These are phyloP conservation scores for Anticlea derivata DNA, from an alignment of 2,888 invertebrate genomes.

Conservation along the genomic window DNA sequence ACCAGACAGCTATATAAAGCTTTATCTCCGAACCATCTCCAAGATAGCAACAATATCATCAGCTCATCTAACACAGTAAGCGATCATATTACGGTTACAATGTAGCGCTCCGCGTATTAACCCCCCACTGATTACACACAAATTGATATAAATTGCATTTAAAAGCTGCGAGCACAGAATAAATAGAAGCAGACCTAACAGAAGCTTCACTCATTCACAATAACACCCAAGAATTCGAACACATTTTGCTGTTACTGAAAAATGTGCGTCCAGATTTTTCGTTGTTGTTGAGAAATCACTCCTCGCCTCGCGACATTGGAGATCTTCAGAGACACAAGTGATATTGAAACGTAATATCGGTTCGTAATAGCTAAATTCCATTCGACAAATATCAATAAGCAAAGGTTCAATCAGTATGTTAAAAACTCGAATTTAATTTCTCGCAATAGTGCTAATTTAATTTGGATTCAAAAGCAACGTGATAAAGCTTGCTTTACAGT, in stretches of 20 bases:
- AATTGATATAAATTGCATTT: slow-evolving; percentile 84
- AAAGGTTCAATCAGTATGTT: too few species aligned
- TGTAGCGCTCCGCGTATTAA: slow-evolving; percentile 67
- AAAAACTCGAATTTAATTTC: too few species aligned
- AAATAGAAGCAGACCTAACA: neutral
- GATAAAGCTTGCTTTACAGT: slow-evolving; percentile 1
- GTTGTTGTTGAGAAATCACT: too few species aligned
- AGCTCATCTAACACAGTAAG: slow-evolving; percentile 51
- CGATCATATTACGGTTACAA: slow-evolving; percentile 57
- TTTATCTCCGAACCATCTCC: neutral
- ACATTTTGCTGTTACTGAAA: too few species aligned
- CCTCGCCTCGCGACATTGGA: too few species aligned
- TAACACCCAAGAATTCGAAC: too few species aligned
- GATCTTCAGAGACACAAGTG: too few species aligned
- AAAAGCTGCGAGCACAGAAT: slow-evolving; percentile 60
- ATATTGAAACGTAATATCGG: too few species aligned
- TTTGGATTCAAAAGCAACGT: neutral
- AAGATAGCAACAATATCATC: slow-evolving; percentile 31
- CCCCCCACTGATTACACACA: slow-evolving; percentile 77
- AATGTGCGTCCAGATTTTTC: too few species aligned
- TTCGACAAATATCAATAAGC: too few species aligned
- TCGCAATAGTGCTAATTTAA: neutral
- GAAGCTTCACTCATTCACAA: slow-evolving; percentile 11
- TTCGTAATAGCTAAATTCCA: too few species aligned
- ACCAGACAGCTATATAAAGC: neutral